Evolutionary conservation across 1,140 invertebrate species (phyloP).

Genomic region (Sesamia nonagrioides): DNA sequence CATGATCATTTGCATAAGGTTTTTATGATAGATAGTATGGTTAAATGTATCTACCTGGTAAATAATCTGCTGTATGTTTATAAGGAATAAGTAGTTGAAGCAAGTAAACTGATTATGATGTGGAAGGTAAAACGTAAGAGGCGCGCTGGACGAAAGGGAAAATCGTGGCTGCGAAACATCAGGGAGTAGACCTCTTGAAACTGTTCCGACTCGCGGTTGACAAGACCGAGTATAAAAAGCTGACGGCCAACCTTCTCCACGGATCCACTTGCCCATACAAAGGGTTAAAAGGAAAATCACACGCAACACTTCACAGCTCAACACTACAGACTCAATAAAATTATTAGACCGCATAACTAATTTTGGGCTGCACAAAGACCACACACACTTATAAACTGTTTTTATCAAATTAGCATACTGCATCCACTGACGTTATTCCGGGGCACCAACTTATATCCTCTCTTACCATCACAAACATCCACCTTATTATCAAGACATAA

Average conservation of each 20-base stretch:
- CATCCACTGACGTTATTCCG: conserved; percentile 54
- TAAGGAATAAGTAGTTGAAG: too few relatives aligned
- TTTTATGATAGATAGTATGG: not conserved
- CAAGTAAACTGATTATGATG: too few relatives aligned
- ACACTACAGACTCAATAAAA: conserved; percentile 19
- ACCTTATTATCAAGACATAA: not conserved
- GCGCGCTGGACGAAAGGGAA: too few relatives aligned
- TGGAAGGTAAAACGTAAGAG: too few relatives aligned
- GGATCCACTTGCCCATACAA: too few relatives aligned
- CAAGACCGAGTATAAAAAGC: not conserved
- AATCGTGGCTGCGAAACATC: too few relatives aligned
- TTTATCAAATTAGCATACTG: conserved; percentile 68
- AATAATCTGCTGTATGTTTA: too few relatives aligned
- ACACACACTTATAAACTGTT: conserved; percentile 39
- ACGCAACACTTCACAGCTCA: not conserved
- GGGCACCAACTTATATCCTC: conserved; percentile 5
- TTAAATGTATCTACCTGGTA: not conserved
- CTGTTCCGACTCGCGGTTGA: too few relatives aligned
- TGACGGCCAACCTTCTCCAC: too few relatives aligned
- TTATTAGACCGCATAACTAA: conserved; percentile 38
- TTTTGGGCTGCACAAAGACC: conserved; percentile 26
- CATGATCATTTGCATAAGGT: conserved; percentile 4
- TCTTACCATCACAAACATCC: not conserved
- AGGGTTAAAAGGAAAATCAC: not conserved
- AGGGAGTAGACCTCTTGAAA: too few relatives aligned